Base-by-base conservation (phyloP, 2,113 vertebrate species). In the Anguilla rostrata region DNA sequence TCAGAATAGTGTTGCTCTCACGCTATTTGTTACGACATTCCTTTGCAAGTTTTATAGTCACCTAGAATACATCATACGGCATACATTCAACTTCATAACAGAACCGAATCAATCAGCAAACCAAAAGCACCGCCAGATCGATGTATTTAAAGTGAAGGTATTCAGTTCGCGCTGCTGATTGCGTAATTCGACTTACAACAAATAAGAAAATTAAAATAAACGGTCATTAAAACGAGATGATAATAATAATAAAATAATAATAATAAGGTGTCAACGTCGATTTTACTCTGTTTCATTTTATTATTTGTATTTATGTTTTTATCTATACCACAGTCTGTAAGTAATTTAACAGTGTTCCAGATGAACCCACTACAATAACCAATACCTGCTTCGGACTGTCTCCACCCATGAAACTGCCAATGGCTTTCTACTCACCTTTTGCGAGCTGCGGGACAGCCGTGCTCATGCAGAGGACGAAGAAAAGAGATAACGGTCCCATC, bases 401-500 rank as follows among this genome's bases (percentile, higher is more conserved):
- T 2, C 53, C 49, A 34, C 60, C 34, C 29, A 85, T 86, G 78
- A 66, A 43, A 88, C 83, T 82, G 84, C n/a, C 56, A 82, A 87
- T 84, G 83, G 90, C 90, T 91, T 85, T 83, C 79, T 89, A 87
- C 95, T 96, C 91, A 96, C 95, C 95, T 93, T 90, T 91, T 84
- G 92, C 94, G 87, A 85, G 89, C 91, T 94, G 94, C 90, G 94
- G 93, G 95, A 95, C 94, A 93, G 94, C 94, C 84, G 92, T 91
- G 90, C 94, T 90, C 91, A 94, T 60, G 83, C 93, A 95, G 90
- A 96, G 88, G 88, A 87, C 92, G 90, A 95, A 82, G 91, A 91
- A 91, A 78, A 94, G 89, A 87, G 95, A 92, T 49, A 95, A 89
- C 88, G 93, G 93, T 94, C 94, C 94, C 95, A 96, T 96, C 92